Base-by-base conservation (phyloP, 2,113 vertebrate genomes). In the Marmota monax region DNA sequence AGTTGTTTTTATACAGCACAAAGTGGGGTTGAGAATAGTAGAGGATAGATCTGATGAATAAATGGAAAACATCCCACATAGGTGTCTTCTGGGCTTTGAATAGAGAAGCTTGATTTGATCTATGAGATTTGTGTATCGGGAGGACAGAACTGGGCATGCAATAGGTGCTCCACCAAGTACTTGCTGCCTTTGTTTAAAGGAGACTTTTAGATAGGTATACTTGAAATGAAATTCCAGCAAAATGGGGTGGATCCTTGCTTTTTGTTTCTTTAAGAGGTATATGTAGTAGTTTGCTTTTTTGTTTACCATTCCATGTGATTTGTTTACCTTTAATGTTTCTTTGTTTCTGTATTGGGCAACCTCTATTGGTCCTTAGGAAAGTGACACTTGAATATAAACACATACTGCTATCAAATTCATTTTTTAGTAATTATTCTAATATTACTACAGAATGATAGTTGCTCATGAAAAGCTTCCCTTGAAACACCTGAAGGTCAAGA, bases 331-430 rank as follows among this genome's bases (percentile, higher is more conserved):
- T 76, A n/a, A 56, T 96, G n/a, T 76, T 78, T 85, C 65, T 37
- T 88, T 95, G 51, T 88, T 63, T 97, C 94, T 97, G 86, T 65
- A 73, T 94, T 82, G 92, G 83, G 94, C 94, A 97, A 58, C 93
- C 90, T 97, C 96, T 98, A 97, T 95, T 97, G 96, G 93, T 67
- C 22, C 73, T 85, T 69, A 78, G 23, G 85, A 92, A 97, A 97
- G 97, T 97, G 45, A 78, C 95, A 96, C 72, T 89, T 79, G 78
- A 45, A 25, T 84, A 10, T 79, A 78, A 85, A 83, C 56, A 51
- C 73, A 6, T 34, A 37, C 6, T 56, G 18, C 91, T 93, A 74
- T 34, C 91, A 88, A 25, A 29, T 88, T 34, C 84, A 92, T 93
- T 89, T 63, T 25, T 63, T 11, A 27, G 61, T 73, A 88, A 72